Conservation (phyloP, 2,888 invertebrate species). For the Mythimna loreyi region DNA sequence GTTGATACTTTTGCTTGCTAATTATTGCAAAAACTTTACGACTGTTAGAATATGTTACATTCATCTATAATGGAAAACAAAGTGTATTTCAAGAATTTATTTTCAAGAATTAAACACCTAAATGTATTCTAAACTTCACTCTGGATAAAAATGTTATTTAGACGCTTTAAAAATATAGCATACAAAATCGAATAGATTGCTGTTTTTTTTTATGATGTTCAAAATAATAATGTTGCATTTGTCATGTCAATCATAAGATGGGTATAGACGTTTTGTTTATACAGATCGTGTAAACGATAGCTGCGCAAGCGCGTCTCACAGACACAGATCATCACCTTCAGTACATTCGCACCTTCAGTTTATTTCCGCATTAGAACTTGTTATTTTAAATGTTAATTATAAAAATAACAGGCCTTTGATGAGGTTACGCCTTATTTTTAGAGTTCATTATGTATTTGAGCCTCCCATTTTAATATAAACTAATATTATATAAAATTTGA, state of each 20-base stretch:
- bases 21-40: too few relatives aligned
- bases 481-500: neutral
- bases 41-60: too few relatives aligned
- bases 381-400: constrained; percentile 62
- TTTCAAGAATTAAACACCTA: too few relatives aligned
- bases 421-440: constrained; percentile 58
- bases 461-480: constrained; percentile 3
- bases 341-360: constrained; percentile 54
- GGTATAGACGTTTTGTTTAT: constrained; percentile 6
- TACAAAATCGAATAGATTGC: too few relatives aligned
- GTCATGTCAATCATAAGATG: neutral
- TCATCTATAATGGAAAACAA: too few relatives aligned
- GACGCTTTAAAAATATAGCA: too few relatives aligned
- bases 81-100: too few relatives aligned
- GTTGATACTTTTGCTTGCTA: too few relatives aligned
- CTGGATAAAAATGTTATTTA: too few relatives aligned
- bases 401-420: constrained; percentile 50
- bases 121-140: too few relatives aligned
- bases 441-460: constrained; percentile 36
- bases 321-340: constrained; percentile 23
- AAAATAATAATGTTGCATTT: neutral
- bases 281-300: constrained; percentile 30
- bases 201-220: too few relatives aligned
- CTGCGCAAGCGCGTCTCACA: constrained; percentile 1
- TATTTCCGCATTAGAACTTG: constrained; percentile 59